Evolutionary conservation across 2,888 invertebrate species (phyloP), one percentile per base, ranked within the genome.

Genomic region (Leptothorax acervorum): DNA sequence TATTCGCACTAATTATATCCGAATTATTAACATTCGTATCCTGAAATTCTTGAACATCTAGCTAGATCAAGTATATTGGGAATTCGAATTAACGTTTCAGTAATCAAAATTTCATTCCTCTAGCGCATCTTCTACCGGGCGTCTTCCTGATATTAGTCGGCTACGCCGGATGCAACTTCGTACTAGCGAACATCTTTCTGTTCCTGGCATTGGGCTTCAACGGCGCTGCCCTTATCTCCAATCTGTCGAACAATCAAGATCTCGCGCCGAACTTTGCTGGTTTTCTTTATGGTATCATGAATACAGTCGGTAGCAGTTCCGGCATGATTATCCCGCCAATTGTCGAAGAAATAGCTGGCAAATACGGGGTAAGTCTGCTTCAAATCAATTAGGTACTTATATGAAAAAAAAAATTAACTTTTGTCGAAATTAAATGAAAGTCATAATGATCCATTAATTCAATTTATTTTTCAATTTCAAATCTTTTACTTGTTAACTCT

Each of bases 191-290:
- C 53, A 68, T 92, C 0, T 94, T 93, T 63, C 88, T 94, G 31
- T 68, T 92, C 42, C 71, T 94, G 1, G 92, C 94, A 2, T 81
- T 94, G 6, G 94, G 93, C 2, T 94, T 94, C 83, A 94, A 94
- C 71, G 93, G 94, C 91, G 88, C 93, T 90, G 93, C 97, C 85
- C 95, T 96, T 95, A 94, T 95, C 95, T 92, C 94, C 89, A 90
- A 93, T 95, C 55, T 95, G 96, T 92, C 93, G 3, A 94, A 94
- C 84, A 94, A 94, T 70, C 96, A 97, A 95, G 97, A 97, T 94
- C 94, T 97, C 82, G 96, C 97, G 0, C 97, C 97, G 0, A 97
- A 96, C 91, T 97, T 96, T 92, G 97, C 97, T 2, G 97, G 97
- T 60, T 96, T 97, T 18, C 93, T 97, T 12, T 97, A 97, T 88